Evolutionary conservation across 1,140 invertebrate genomes (phyloP), one percentile per base, ranked within the genome.

Genomic region (Drosophila tani): DNA sequence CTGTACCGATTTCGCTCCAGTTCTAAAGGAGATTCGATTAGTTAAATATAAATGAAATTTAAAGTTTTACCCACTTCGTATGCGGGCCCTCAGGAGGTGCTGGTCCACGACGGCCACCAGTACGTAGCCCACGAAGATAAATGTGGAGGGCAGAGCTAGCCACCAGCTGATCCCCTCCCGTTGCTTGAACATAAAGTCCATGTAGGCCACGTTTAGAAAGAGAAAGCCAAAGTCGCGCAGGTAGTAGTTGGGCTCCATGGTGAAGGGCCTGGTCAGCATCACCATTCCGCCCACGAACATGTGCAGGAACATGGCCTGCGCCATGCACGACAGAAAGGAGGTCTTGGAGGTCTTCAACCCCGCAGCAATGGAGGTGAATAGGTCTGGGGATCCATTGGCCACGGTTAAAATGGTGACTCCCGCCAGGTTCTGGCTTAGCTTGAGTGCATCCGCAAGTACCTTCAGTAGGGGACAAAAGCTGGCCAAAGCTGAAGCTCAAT

Each of bases 331-430:
- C 1, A 77, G 32, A 29, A 68, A 77, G 15, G 35, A 0, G 2
- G 14, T 11, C 5, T 40, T 24, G 15, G n/a, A 21, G 2, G 6
- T 2, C 0, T 14, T 5, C 12, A 76, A 11, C 8, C 45, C 15
- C 0, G 63, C 15, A 5, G 64, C 75, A 5, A 71, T 3, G 11
- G 50, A 94, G 21, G 95, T 95, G 91, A 97, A 96, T 35, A 97
- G 94, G 92, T 97, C 96, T 9, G 96, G 95, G 2, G 96, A 95
- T 38, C 96, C 96, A 93, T 97, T 97, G 24, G 96, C 96, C 91
- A 97, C 96, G 1, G 96, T 96, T 79, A 97, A 83, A 73, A 97
- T 94, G 27, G 96, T 97, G 8, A 97, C 96, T 19, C 96, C 96
- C 15, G 96, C 96, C 75, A 97, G 94, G 91, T 95, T 96, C 76